Percentiles rank a stretch among this genome's conserved stretches.
These are phyloP conservation scores for Villa cingulata DNA, from an alignment of 2,888 invertebrate species.

Conservation along the genomic window DNA sequence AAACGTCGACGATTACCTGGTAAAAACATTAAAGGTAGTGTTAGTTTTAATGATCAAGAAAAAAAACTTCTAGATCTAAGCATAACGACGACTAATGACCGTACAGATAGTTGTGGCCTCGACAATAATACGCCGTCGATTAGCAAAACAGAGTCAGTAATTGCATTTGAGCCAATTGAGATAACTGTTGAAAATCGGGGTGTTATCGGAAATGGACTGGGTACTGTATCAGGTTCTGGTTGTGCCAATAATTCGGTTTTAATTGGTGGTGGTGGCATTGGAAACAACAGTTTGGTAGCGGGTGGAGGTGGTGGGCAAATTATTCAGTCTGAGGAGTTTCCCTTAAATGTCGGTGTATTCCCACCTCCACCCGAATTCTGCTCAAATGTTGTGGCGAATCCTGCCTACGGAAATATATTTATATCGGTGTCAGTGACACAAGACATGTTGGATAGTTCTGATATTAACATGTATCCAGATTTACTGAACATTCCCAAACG, in stretches of 20 bases:
- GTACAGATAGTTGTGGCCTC: constrained; percentile 48
- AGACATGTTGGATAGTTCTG: constrained; percentile 46
- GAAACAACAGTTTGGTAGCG: constrained; percentile 1
- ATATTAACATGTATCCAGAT: constrained; percentile 64
- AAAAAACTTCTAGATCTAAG: constrained; percentile 74
- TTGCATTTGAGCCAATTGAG: constrained; percentile 47
- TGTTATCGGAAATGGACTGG: constrained; percentile 14
- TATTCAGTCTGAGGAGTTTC: constrained; percentile 30
- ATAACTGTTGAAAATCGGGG: constrained; percentile 43
- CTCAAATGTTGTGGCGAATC: constrained; percentile 34
- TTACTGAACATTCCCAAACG: constrained; percentile 56
- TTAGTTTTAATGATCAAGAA: constrained; percentile 78
- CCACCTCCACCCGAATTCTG: constrained; percentile 48
- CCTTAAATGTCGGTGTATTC: constrained; percentile 37
- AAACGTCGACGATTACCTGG: constrained; percentile 42
- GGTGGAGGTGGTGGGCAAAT: constrained; percentile 5
- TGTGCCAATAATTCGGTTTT: constrained; percentile 9
- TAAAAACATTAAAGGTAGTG: constrained; percentile 61
- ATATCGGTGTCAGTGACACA: constrained; percentile 69
- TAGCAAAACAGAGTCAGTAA: constrained; percentile 37
- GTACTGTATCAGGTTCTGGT: constrained; percentile 19
- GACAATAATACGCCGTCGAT: constrained; percentile 45
- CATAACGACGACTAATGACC: constrained; percentile 52
- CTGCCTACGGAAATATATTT: constrained; percentile 53
- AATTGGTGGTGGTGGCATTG: constrained; percentile 3